Evolutionary conservation across 2,888 invertebrate genomes (phyloP).

Genomic region (Urechis unicinctus): DNA sequence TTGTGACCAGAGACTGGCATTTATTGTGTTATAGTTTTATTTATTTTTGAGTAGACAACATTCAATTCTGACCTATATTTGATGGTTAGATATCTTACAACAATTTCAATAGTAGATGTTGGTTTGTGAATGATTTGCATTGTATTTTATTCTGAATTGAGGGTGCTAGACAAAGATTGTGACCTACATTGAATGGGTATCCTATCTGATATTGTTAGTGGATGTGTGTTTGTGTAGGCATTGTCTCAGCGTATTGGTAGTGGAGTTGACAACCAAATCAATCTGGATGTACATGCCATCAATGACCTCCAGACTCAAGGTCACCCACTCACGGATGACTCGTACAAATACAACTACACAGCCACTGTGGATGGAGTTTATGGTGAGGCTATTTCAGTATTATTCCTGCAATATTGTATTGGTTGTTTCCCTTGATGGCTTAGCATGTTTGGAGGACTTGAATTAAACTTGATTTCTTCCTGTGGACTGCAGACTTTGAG

Average conservation of each 20-base stretch:
- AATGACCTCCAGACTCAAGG: slow-evolving; percentile 72
- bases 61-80: too few relatives aligned
- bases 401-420: background rate
- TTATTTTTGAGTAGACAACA: too few relatives aligned
- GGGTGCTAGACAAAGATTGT: too few relatives aligned
- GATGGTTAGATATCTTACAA: too few relatives aligned
- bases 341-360: slow-evolving; percentile 82
- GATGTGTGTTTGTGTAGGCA: background rate
- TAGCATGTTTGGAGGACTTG: background rate
- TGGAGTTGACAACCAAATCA: slow-evolving; percentile 74
- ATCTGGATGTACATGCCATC: slow-evolving; percentile 91
- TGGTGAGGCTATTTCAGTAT: too few relatives aligned
- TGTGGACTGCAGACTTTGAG: slow-evolving; percentile 62
- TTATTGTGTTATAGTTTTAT: too few relatives aligned
- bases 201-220: slow-evolving; percentile 1
- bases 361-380: slow-evolving; percentile 67
- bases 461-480: background rate
- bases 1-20: too few relatives aligned
- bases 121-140: too few relatives aligned
- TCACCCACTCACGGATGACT: slow-evolving; percentile 80
- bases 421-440: background rate
- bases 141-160: too few relatives aligned
- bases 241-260: slow-evolving; percentile 70
- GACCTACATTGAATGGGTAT: too few relatives aligned
- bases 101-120: too few relatives aligned